These are phyloP conservation scores for Orthosia gothica DNA, from an alignment of 2,888 invertebrate species.

Conservation along the genomic window DNA sequence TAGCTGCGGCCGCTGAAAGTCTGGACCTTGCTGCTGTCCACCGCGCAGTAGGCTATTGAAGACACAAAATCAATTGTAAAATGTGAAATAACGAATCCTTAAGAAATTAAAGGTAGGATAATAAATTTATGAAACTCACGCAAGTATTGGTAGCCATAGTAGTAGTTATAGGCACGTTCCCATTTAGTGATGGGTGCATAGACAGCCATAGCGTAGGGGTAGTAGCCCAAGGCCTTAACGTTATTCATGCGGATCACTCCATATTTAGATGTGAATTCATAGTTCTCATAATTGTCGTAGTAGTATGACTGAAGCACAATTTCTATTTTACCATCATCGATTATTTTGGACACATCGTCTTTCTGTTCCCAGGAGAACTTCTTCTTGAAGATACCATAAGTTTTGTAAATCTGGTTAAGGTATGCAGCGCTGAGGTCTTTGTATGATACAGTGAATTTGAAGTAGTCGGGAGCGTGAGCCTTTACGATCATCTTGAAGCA, in stretches of 20 bases:
- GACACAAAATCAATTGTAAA: neutral
- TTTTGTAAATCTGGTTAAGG: conserved; percentile 84
- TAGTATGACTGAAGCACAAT: conserved; percentile 85
- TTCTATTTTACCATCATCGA: conserved; percentile 87
- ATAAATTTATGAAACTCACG: conserved; percentile 86
- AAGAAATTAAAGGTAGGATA: neutral
- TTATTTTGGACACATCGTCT: conserved; percentile 83
- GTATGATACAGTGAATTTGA: conserved; percentile 87
- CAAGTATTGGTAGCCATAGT: conserved; percentile 85
- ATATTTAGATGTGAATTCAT: conserved; percentile 85
- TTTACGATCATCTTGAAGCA: conserved; percentile 91
- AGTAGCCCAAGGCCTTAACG: conserved; percentile 9
- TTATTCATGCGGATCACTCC: conserved; percentile 86
- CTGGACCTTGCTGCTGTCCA: conserved; percentile 91
- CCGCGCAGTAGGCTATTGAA: conserved; percentile 91
- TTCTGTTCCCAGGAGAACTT: conserved; percentile 83
- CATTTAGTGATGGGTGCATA: conserved; percentile 79
- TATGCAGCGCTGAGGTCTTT: conserved; percentile 85
- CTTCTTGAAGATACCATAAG: conserved; percentile 82
- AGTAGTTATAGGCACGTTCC: conserved; percentile 75
- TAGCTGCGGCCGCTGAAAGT: conserved; percentile 93
- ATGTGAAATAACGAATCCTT: neutral
- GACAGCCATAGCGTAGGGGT: conserved; percentile 70
- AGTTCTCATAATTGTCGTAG: conserved; percentile 84
- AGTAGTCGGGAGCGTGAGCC: conserved; percentile 90